Base-by-base conservation (phyloP, 2,113 vertebrate species). In the Ceyx cyanopectus region DNA sequence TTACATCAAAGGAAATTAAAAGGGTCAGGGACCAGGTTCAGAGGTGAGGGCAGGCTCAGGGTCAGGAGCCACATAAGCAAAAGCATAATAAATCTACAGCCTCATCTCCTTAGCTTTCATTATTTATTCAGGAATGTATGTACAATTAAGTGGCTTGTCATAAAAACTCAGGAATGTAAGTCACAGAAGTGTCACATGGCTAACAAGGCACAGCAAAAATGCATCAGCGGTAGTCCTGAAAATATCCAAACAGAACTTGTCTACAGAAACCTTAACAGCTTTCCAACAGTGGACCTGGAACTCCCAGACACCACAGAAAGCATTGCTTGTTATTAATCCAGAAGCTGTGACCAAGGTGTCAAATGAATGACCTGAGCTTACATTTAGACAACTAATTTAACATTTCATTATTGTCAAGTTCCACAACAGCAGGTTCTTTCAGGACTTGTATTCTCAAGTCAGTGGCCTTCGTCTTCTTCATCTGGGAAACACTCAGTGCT, bases 41-140 rank as follows among this genome's bases (percentile, higher is more conserved):
- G 58, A 43, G 73, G 58, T 72, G 26, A n/a, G 66, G 75, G 46
- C 75, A 82, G 32, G 62, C 51, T 43, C 65, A 56, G 45, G 41
- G 81, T 45, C 43, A 86, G 74, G 19, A 91, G 66, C n/a, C 80
- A 46, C 0, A 0, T 9, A 60, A 62, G 87, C 21, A 46, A 14
- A 65, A 73, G 27, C 2, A 0, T 7, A 69, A 73, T n/a, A 58
- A 87, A 85, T 50, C 67, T 6, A 19, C 1, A 7, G 34, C 15
- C 58, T 41, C 3, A 0, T 27, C 37, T 57, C 51, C 43, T 63
- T 54, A 22, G 67, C 88, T 91, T 75, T 57, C 46, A 82, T 66
- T 41, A 7, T 95, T 96, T 95, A 93, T 95, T 95, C 72, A 90
- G 93, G 85, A 96, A 92, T 81, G 90, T 34, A 40, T 65, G 40